Percentiles rank a stretch among this genome's conserved stretches.
Evolutionary conservation across 2,888 invertebrate species (phyloP).

Genomic region (Oegoconia quadripuncta): DNA sequence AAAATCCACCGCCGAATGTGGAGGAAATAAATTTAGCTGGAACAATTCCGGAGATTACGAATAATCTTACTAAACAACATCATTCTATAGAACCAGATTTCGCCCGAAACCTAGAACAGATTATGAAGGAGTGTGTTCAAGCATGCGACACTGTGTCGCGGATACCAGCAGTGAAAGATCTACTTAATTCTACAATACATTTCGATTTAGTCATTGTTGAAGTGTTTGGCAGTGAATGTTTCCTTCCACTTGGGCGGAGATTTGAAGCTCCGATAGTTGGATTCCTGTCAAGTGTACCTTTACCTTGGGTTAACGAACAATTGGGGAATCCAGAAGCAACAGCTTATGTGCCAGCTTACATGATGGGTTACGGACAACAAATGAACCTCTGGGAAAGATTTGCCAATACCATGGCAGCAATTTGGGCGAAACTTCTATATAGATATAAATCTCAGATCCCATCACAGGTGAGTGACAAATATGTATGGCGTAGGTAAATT

Average conservation of each 20-base stretch:
- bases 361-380: slow-evolving; percentile 66
- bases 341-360: slow-evolving; percentile 77
- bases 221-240: slow-evolving; percentile 79
- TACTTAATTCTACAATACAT: slow-evolving; percentile 52
- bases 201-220: slow-evolving; percentile 69
- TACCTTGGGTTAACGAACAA: slow-evolving; percentile 78
- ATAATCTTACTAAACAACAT: slow-evolving; percentile 57
- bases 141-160: slow-evolving; percentile 64
- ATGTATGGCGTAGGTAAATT: not conserved
- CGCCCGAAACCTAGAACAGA: slow-evolving; percentile 60
- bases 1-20: slow-evolving; percentile 58
- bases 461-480: slow-evolving; percentile 52
- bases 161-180: slow-evolving; percentile 52
- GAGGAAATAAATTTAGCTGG: slow-evolving; percentile 70
- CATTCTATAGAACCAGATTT: slow-evolving; percentile 58
- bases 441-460: slow-evolving; percentile 61
- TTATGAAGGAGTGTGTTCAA: slow-evolving; percentile 66
- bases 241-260: slow-evolving; percentile 73
- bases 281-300: slow-evolving; percentile 69
- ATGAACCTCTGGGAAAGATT: slow-evolving; percentile 74
- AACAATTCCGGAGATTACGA: slow-evolving; percentile 65
- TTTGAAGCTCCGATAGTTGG: slow-evolving; percentile 77
- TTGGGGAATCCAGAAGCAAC: slow-evolving; percentile 79
- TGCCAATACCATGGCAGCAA: slow-evolving; percentile 59
- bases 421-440: slow-evolving; percentile 60